phyloP scores from a whole-genome alignment of 2,113 vertebrate genomes.

The Cebidichthys violaceus region DNA sequence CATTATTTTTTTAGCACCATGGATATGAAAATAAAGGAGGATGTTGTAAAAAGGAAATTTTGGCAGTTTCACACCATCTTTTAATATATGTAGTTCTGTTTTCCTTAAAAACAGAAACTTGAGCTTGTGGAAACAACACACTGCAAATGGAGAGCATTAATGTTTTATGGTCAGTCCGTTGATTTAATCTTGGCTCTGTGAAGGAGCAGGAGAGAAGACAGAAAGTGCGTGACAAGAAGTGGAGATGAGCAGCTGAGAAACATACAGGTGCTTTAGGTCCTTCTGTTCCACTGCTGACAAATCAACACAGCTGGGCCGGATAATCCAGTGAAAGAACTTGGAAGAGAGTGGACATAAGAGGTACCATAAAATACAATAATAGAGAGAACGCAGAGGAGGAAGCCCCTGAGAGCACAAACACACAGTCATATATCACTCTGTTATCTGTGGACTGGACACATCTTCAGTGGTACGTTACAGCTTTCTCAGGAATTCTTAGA shows the following conservation, averaged over 20 bases:
- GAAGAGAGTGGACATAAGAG: neutral
- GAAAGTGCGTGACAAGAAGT: constrained; percentile 43
- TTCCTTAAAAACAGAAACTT: constrained; percentile 4
- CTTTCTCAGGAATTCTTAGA: neutral
- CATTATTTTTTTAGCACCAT: neutral
- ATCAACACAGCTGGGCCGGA: constrained; percentile 51
- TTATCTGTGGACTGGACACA: constrained; percentile 5
- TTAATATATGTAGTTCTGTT: neutral
- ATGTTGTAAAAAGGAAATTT: neutral
- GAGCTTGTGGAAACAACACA: constrained; percentile 21
- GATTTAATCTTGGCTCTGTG: constrained; percentile 57
- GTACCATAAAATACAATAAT: constrained; percentile 2
- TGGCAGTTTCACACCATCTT: neutral
- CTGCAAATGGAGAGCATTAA: neutral
- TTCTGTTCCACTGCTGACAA: constrained; percentile 2
- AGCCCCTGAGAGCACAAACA: constrained; percentile 24
- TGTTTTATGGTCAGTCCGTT: constrained; percentile 33
- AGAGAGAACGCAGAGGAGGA: neutral
- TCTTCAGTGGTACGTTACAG: neutral
- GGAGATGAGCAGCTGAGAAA: constrained; percentile 23
- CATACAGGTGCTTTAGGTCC: constrained; percentile 40
- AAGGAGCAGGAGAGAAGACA: constrained; percentile 28
- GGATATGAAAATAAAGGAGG: neutral
- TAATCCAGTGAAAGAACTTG: neutral
- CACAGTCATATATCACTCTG: constrained; percentile 1